Evolutionary conservation across 2,797 vertebrate genomes (phyloP).

Genomic region (Phataginus tricuspis): DNA sequence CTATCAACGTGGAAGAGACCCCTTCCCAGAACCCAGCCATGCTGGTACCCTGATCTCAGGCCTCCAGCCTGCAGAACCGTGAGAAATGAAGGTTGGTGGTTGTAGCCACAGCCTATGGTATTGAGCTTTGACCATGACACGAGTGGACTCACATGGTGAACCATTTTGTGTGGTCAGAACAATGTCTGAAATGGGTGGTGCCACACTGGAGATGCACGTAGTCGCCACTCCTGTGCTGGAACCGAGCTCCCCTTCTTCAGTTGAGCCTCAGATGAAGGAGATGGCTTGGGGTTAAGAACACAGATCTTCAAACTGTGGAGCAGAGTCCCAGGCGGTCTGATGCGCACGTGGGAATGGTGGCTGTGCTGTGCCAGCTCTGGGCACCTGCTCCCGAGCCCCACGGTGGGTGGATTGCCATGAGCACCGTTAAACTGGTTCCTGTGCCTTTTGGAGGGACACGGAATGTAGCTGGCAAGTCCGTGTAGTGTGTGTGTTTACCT

Average conservation of each 20-base stretch:
- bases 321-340: background rate
- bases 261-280: background rate
- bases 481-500: background rate
- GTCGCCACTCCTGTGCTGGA: background rate
- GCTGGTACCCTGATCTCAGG: background rate
- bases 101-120: background rate
- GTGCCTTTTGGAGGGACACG: background rate
- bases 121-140: background rate
- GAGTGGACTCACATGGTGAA: background rate
- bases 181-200: background rate
- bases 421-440: background rate
- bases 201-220: no score
- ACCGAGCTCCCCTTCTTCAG: background rate
- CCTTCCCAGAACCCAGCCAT: background rate
- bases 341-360: background rate
- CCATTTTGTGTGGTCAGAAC: background rate
- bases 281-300: background rate
- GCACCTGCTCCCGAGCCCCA: background rate
- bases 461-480: no score
- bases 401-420: background rate
- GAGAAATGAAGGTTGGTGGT: background rate
- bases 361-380: rapidly evolving
- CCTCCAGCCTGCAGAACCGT: background rate
- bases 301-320: background rate
- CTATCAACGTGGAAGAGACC: background rate